Conservation (phyloP, 1,140 invertebrate genomes). For the Aphaenogaster floridana region DNA sequence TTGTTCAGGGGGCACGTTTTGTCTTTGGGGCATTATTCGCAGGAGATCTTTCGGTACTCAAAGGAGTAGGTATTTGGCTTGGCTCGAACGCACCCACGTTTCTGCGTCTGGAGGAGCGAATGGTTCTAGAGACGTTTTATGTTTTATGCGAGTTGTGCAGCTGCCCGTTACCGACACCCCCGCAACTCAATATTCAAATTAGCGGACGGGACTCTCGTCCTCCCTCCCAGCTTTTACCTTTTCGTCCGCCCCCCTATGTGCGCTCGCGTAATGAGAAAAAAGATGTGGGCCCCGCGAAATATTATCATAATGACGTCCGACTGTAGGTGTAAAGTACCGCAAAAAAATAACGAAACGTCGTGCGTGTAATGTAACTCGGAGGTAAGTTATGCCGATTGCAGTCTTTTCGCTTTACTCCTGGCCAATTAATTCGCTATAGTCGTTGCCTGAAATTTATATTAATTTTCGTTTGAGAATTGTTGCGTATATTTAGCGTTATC, state of each 20-base stretch:
- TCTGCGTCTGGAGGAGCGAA: slow-evolving; percentile 70
- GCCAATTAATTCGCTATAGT: slow-evolving; percentile 27
- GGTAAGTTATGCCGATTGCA: slow-evolving; percentile 16
- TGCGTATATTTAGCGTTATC: neutral
- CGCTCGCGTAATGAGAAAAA: slow-evolving; percentile 77
- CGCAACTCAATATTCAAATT: slow-evolving; percentile 86
- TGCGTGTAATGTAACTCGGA: slow-evolving; percentile 18
- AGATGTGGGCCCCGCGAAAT: slow-evolving; percentile 66
- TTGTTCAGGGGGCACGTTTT: slow-evolving; percentile 72
- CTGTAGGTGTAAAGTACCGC: slow-evolving; percentile 63
- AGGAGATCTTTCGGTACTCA: slow-evolving; percentile 65
- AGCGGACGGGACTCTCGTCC: slow-evolving; percentile 73
- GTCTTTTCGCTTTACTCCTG: neutral
- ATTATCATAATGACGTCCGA: slow-evolving; percentile 76
- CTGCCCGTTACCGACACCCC: slow-evolving; percentile 84
- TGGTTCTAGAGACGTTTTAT: slow-evolving; percentile 82
- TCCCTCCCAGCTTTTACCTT: slow-evolving; percentile 34
- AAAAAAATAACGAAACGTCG: slow-evolving; percentile 47
- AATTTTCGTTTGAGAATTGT: slow-evolving; percentile 16
- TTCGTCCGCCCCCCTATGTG: slow-evolving; percentile 56
- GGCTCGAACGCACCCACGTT: slow-evolving; percentile 75
- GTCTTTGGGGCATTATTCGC: slow-evolving; percentile 76
- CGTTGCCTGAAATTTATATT: neutral
- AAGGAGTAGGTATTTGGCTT: slow-evolving; percentile 49
- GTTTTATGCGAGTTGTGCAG: slow-evolving; percentile 83